Evolutionary conservation across 2,113 vertebrate species (phyloP).

Genomic region (Parotia lawesii): DNA sequence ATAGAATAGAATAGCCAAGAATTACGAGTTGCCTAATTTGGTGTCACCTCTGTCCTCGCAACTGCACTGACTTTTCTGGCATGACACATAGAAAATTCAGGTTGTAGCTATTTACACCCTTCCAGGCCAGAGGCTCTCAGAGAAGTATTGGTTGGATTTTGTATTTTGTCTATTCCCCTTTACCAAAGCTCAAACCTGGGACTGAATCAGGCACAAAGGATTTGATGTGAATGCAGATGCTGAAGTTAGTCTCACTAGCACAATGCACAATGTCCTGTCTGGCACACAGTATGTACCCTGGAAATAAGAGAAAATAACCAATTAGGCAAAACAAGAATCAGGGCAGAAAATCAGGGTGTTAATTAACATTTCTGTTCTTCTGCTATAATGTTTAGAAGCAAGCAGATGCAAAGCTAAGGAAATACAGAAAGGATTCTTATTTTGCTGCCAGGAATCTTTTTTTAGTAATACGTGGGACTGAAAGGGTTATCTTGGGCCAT

Average conservation of each 20-base stretch:
- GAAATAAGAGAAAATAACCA: not conserved
- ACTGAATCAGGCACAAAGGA: not conserved
- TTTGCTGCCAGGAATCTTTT: not conserved
- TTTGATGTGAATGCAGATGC: not conserved
- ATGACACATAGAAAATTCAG: slow-evolving; percentile 28
- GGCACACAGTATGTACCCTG: not conserved
- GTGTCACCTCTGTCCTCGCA: not conserved
- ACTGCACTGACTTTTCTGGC: not conserved
- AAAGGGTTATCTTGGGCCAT: not conserved
- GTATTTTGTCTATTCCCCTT: not conserved
- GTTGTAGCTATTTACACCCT: not conserved
- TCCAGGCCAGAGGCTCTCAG: not conserved
- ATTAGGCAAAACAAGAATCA: not conserved
- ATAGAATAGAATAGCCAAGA: not conserved
- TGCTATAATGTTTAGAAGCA: not conserved
- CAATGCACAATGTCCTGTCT: not conserved
- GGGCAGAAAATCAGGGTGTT: not conserved
- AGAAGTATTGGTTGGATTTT: not conserved
- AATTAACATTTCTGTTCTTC: not conserved
- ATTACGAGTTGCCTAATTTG: not conserved
- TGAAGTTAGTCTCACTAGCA: not conserved
- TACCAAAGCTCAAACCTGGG: not conserved
- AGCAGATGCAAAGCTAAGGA: not conserved
- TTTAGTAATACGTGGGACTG: not conserved
- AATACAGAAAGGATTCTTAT: not conserved